A percentile compares a stretch with the other conserved stretches of the same genome.
These are phyloP conservation scores for Sphaeridia pumilis DNA, from an alignment of 2,888 invertebrate genomes.

Conservation along the genomic window DNA sequence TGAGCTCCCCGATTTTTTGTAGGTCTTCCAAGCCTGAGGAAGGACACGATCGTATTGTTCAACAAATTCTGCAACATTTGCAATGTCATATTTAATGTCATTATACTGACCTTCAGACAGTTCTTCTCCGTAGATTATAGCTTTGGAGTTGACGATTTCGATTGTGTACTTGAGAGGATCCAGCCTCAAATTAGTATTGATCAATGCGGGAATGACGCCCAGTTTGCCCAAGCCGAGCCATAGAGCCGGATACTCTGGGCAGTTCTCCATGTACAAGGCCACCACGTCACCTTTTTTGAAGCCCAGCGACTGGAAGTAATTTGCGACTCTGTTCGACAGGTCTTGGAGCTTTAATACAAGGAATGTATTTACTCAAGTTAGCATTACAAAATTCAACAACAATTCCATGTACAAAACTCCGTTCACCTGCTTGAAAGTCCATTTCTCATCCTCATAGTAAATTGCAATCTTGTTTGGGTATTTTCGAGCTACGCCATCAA, in stretches of 20 bases:
- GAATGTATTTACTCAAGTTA: constrained; percentile 1
- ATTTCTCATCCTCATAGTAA: constrained; percentile 64
- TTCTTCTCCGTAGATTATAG: constrained; percentile 69
- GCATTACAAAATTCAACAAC: background rate
- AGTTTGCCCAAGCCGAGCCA: constrained; percentile 85
- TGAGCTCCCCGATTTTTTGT: too few species aligned
- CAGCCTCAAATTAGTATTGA: constrained; percentile 82
- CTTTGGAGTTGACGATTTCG: constrained; percentile 66
- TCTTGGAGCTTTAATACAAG: constrained; percentile 59
- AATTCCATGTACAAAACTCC: too few species aligned
- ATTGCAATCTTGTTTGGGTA: constrained; percentile 75
- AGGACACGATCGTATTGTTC: constrained; percentile 43
- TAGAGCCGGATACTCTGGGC: constrained; percentile 75
- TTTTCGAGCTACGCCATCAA: constrained; percentile 57
- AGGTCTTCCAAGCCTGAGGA: too few species aligned
- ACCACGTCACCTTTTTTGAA: constrained; percentile 77
- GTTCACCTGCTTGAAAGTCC: constrained; percentile 69
- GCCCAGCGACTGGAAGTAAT: constrained; percentile 63
- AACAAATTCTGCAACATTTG: constrained; percentile 60
- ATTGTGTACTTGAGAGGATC: constrained; percentile 77
- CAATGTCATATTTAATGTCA: too few species aligned
- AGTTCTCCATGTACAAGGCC: constrained; percentile 78
- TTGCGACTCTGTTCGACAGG: constrained; percentile 68
- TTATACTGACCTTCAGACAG: constrained; percentile 37
- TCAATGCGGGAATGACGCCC: constrained; percentile 71